These are phyloP conservation scores for Hippoglossus hippoglossus DNA, from an alignment of 2,797 vertebrate species.

Conservation along the genomic window DNA sequence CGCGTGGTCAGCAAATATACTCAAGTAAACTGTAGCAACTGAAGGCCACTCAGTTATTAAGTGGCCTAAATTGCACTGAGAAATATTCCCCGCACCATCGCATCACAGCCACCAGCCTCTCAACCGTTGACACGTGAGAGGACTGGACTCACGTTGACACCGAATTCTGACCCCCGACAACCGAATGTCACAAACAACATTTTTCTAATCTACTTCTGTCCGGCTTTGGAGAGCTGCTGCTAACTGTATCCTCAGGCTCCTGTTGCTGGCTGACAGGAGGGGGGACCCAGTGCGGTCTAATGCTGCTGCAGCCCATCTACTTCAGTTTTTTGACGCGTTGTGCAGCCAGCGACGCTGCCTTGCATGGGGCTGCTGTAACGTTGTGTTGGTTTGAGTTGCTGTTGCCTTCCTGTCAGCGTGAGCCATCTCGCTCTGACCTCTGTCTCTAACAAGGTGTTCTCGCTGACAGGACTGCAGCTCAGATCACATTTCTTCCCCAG, in stretches of 20 bases:
- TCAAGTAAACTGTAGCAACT: not conserved
- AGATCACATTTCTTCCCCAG: not conserved
- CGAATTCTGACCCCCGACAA: not conserved
- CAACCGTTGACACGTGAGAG: not conserved
- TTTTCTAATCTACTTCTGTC: conserved; percentile 17
- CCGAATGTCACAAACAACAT: not conserved
- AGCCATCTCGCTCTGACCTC: conserved; percentile 29
- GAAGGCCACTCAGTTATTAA: not conserved
- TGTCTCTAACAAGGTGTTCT: conserved; percentile 27
- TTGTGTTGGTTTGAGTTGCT: conserved; percentile 4
- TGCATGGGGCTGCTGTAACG: not conserved
- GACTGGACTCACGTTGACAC: not conserved
- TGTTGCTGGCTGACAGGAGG: conserved; percentile 15
- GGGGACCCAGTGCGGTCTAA: not conserved
- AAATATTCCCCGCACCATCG: not conserved
- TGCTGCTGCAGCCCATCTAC: not conserved
- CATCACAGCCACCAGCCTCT: not conserved
- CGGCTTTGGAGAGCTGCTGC: conserved; percentile 2
- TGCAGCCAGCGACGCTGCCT: conserved; percentile 5
- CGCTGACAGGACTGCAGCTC: not conserved
- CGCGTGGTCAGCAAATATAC: not conserved
- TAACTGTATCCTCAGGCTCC: conserved; percentile 1
- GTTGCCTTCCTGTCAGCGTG: conserved; percentile 25
- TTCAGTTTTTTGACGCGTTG: conserved; percentile 12
- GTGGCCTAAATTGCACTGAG: not conserved